Conservation (phyloP, 2,888 invertebrate genomes). For the Globia sparganii region DNA sequence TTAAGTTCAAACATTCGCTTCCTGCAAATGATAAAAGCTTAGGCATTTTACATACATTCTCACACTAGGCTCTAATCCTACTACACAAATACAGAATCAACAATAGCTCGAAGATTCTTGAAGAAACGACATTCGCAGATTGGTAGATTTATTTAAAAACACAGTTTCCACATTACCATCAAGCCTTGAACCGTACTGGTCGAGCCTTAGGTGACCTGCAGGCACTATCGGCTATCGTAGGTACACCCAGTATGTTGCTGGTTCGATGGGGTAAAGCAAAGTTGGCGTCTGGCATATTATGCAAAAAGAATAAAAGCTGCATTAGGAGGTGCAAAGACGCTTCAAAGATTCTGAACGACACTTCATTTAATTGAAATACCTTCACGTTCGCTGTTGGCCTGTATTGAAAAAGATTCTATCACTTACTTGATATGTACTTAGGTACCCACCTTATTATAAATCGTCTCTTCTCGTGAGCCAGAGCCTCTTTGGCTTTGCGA, state of each 20-base stretch:
- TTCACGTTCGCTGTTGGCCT: neutral
- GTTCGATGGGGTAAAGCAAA: constrained; percentile 21
- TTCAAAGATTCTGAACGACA: neutral
- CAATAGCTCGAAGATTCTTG: neutral
- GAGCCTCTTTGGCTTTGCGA: constrained; percentile 67
- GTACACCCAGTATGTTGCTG: neutral
- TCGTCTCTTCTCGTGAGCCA: constrained; percentile 76
- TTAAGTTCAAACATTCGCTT: constrained; percentile 17
- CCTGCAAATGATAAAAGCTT: constrained; percentile 14
- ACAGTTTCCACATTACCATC: constrained; percentile 20
- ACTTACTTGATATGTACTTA: neutral
- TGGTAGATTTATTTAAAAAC: neutral
- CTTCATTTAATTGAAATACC: neutral
- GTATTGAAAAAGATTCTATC: neutral
- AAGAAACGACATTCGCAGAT: neutral
- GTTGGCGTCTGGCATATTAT: constrained; percentile 34
- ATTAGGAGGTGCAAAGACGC: constrained; percentile 13
- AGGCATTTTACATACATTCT: neutral
- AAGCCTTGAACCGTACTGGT: neutral
- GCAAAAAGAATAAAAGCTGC: constrained; percentile 42
- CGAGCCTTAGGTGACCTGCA: neutral
- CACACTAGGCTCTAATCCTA: neutral
- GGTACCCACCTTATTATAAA: constrained; percentile 79
- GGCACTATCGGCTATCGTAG: neutral
- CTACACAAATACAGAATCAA: neutral